These are phyloP conservation scores for Notothenia coriiceps DNA, from an alignment of 2,113 vertebrate genomes.

Conservation along the genomic window DNA sequence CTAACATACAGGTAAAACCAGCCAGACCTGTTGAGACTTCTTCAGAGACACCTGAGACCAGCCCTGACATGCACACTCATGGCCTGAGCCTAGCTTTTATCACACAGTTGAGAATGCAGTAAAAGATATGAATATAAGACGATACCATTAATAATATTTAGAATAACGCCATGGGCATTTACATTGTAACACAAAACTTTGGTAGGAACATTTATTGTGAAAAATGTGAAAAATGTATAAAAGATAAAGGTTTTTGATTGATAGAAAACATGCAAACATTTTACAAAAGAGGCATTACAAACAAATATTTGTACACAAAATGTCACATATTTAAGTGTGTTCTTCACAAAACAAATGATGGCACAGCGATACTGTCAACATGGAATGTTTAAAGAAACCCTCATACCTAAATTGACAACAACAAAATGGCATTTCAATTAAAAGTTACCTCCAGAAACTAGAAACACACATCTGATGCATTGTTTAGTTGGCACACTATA, in stretches of 20 bases:
- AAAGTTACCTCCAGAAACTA: slow-evolving; percentile 15
- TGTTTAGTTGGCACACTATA: slow-evolving; percentile 30
- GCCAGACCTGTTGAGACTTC: slow-evolving; percentile 60
- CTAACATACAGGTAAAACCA: slow-evolving; percentile 36
- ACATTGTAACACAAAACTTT: slow-evolving; percentile 25
- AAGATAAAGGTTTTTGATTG: slow-evolving; percentile 72
- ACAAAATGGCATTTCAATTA: slow-evolving; percentile 33
- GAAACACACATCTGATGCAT: slow-evolving; percentile 24
- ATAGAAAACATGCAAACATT: slow-evolving; percentile 73
- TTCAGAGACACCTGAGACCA: slow-evolving; percentile 24
- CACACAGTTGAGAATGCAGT: neutral
- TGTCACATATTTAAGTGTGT: slow-evolving; percentile 40
- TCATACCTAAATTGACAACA: neutral
- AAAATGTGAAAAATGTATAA: slow-evolving; percentile 80
- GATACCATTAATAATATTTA: neutral
- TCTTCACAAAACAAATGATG: slow-evolving; percentile 48
- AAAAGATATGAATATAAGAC: neutral
- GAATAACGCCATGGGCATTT: neutral
- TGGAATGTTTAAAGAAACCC: slow-evolving; percentile 60
- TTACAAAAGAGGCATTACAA: slow-evolving; percentile 57
- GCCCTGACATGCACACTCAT: slow-evolving; percentile 52
- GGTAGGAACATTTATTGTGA: slow-evolving; percentile 78
- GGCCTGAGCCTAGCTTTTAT: neutral
- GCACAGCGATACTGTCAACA: slow-evolving; percentile 36
- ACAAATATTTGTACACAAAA: slow-evolving; percentile 35